Conservation (phyloP, 1,140 invertebrate species). For the Drosophila lacteicornis region DNA sequence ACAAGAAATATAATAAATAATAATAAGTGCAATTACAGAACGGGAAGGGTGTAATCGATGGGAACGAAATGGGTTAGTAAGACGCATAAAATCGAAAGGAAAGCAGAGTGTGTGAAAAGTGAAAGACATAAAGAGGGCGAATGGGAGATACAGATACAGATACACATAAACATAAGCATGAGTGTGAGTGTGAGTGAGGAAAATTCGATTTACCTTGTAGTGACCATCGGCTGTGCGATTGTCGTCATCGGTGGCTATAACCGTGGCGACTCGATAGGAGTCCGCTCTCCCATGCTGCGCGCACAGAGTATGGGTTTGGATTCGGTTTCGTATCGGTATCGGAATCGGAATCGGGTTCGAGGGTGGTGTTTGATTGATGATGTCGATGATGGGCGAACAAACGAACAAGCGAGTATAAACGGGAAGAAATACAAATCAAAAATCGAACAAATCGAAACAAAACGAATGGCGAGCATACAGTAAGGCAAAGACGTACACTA, state of each 20-base stretch:
- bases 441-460: slow-evolving; percentile 58
- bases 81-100: slow-evolving; percentile 18
- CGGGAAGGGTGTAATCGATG: slow-evolving; percentile 35
- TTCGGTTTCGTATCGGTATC: slow-evolving; percentile 16
- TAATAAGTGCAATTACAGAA: slow-evolving; percentile 45
- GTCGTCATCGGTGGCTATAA: slow-evolving; percentile 95
- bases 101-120: slow-evolving; percentile 23
- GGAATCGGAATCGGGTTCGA: slow-evolving; percentile 30
- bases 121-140: slow-evolving; percentile 48
- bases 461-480: slow-evolving; percentile 49
- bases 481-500: slow-evolving; percentile 48
- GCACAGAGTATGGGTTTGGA: slow-evolving; percentile 87
- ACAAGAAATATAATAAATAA: slow-evolving; percentile 55
- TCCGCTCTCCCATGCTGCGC: slow-evolving; percentile 96
- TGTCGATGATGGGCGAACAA: slow-evolving; percentile 64
- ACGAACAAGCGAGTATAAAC: slow-evolving; percentile 31
- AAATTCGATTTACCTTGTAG: slow-evolving; percentile 90
- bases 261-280: slow-evolving; percentile 96
- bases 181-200: slow-evolving; percentile 33
- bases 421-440: slow-evolving; percentile 68
- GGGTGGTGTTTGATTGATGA: slow-evolving; percentile 72
- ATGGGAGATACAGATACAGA: slow-evolving; percentile 1
- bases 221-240: slow-evolving; percentile 96
- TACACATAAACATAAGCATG: neutral
- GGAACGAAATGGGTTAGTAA: slow-evolving; percentile 31